A percentile compares a stretch with the other conserved stretches of the same genome.
These are phyloP conservation scores for Poecilia latipinna DNA, from an alignment of 2,113 vertebrate genomes.

Conservation along the genomic window DNA sequence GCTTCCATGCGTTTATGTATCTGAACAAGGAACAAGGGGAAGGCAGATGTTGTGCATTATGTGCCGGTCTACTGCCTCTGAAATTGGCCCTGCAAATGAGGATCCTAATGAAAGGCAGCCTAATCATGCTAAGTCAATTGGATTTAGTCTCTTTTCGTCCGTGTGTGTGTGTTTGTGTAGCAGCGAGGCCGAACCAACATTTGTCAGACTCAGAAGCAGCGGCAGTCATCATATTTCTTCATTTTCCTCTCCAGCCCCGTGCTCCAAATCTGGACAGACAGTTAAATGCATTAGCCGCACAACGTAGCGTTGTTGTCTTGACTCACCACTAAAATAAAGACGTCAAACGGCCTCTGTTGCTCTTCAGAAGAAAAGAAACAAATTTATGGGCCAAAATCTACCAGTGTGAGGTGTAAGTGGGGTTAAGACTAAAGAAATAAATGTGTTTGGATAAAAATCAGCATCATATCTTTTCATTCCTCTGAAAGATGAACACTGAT, in stretches of 20 bases:
- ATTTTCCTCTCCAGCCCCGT: constrained; percentile 53
- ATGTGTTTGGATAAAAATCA: background rate
- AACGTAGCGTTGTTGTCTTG: constrained; percentile 70
- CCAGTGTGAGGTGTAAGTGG: constrained; percentile 5
- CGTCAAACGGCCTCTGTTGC: constrained; percentile 59
- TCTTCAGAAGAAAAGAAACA: constrained; percentile 7
- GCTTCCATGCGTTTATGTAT: constrained; percentile 65
- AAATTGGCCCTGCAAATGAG: constrained; percentile 78
- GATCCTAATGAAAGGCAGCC: constrained; percentile 78
- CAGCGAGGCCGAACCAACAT: constrained; percentile 73
- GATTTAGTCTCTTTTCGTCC: constrained; percentile 53
- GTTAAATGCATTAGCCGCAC: constrained; percentile 70
- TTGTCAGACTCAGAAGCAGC: constrained; percentile 61
- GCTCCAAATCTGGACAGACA: constrained; percentile 62
- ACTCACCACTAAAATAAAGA: constrained; percentile 62
- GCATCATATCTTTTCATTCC: background rate
- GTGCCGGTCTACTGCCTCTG: constrained; percentile 76
- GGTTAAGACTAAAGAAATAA: constrained; percentile 35
- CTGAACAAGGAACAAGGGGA: constrained; percentile 65
- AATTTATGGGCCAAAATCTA: constrained; percentile 31
- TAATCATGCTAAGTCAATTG: constrained; percentile 78
- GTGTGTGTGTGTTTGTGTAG: constrained; percentile 21
- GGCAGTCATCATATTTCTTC: constrained; percentile 70
- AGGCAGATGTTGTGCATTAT: constrained; percentile 80
- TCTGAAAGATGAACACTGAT: constrained; percentile 26